phyloP scores from a whole-genome alignment of 2,797 vertebrate species.

The Salarias fasciatus region DNA sequence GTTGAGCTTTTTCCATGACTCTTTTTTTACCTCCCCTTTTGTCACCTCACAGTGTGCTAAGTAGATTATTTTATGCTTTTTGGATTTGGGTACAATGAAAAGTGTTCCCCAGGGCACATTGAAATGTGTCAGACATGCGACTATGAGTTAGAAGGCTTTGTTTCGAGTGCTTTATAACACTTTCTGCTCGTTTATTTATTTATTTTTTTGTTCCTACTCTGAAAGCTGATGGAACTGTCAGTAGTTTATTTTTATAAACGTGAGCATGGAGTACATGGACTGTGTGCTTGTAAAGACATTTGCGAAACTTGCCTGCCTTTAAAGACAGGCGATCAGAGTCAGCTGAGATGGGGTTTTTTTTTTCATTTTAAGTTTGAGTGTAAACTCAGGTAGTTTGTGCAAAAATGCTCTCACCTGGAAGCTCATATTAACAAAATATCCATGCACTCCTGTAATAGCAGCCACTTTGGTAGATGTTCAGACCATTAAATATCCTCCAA shows the following conservation, averaged over 20 bases:
- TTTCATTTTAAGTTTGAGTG: neutral
- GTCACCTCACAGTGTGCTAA: neutral
- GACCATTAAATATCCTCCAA: too few relatives aligned
- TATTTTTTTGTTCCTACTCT: slow-evolving; percentile 44
- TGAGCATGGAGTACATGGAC: slow-evolving; percentile 18
- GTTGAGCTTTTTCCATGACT: neutral
- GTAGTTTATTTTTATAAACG: slow-evolving; percentile 55
- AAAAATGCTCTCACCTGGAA: neutral
- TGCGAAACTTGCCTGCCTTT: slow-evolving; percentile 16
- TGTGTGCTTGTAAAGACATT: slow-evolving; percentile 17
- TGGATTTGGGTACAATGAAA: slow-evolving; percentile 1
- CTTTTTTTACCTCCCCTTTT: neutral
- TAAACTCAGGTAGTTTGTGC: neutral
- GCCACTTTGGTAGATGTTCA: too few relatives aligned
- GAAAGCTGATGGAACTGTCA: slow-evolving; percentile 42
- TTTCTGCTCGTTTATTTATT: slow-evolving; percentile 42
- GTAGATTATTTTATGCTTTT: slow-evolving; percentile 4
- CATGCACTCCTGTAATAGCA: neutral
- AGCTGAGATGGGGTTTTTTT: slow-evolving; percentile 13
- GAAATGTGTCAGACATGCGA: slow-evolving; percentile 34
- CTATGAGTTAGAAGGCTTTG: slow-evolving; percentile 7
- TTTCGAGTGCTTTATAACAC: slow-evolving; percentile 39
- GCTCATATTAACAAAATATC: neutral
- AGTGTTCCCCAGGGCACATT: neutral
- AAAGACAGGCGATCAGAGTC: slow-evolving; percentile 19